These are phyloP conservation scores for Polydrusus tereticollis DNA, from an alignment of 2,888 invertebrate species.

Conservation along the genomic window DNA sequence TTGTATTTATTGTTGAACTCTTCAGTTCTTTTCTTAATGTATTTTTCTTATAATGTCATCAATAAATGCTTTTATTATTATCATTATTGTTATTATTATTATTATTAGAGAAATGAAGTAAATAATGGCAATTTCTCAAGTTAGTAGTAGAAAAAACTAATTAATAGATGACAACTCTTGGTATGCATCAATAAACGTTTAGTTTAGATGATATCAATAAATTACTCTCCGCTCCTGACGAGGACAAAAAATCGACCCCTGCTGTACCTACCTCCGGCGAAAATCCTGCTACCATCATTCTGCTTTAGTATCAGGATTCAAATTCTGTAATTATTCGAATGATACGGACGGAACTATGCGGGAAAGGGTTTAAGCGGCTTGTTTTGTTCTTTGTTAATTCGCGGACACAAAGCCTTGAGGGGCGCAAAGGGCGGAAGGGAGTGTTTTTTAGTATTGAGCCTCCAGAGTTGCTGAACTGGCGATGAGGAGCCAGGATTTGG, in stretches of 20 bases:
- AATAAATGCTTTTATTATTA: no score
- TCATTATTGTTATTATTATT: no score
- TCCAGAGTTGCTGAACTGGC: no score
- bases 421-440: background rate
- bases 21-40: no score
- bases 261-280: conserved; percentile 7
- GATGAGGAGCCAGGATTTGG: no score
- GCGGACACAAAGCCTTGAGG: background rate
- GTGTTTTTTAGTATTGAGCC: background rate
- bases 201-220: background rate
- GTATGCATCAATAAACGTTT: no score
- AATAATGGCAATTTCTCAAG: no score
- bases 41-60: no score
- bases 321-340: conserved; percentile 37
- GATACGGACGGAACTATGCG: conserved; percentile 34
- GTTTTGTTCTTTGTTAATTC: conserved; percentile 20
- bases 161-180: no score
- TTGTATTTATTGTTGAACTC: no score
- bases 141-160: no score
- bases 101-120: no score
- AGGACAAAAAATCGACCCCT: conserved; percentile 11
- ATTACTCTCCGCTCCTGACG: background rate
- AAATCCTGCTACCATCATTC: conserved; percentile 29
- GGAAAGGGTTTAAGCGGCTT: conserved; percentile 18
- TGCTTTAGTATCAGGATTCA: conserved; percentile 18